Base-by-base conservation (phyloP, 1,140 invertebrate species). In the Penaeus vannamei region DNA sequence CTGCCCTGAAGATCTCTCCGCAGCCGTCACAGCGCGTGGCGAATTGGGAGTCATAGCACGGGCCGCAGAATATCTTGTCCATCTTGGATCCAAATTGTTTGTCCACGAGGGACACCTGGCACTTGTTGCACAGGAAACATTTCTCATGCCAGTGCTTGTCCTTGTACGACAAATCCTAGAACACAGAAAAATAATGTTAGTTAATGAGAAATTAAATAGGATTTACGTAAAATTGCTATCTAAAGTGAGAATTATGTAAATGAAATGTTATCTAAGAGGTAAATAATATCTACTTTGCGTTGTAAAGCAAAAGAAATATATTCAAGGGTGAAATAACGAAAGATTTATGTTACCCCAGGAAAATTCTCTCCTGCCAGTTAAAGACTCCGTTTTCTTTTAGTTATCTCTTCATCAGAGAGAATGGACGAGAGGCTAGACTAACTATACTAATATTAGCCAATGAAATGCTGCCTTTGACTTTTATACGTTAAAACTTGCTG, bases 121-220 rank as follows among this genome's bases (percentile, higher is more conserved):
- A 99, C 94, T 98, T 99, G 94, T 96, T 96, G 95, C 99, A 99
- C 92, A 99, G 95, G 96, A 99, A 99, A 93, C 99, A 99, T 66
- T 96, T 96, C 94, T 99, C 98, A 94, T 99, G 98, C 98, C 98
- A 99, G 93, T 99, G 99, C 94, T 98, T 98, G 93, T 99, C 99
- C 94, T 99, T 99, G 95, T 99, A 99, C 79, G 98, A 99, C 93
- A 99, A 95, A 95, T 99, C 99, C 98, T 99, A 94, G 23, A 94
- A 94, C 91, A 84, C 81, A 66, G 90, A 90, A 90, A 91, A 80
- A 36, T 80, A 64, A 7, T 42, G 32, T 61, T 4, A 76, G 19
- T 42, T 84, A 26, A 26, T 10, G 79, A 20, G 20, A 12, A 26
- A 23, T 66, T 66, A 23, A 72, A 26, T 2, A 69, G 2, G 5